phyloP scores from a whole-genome alignment of 2,888 invertebrate genomes.

The Monoplex corrugatus region DNA sequence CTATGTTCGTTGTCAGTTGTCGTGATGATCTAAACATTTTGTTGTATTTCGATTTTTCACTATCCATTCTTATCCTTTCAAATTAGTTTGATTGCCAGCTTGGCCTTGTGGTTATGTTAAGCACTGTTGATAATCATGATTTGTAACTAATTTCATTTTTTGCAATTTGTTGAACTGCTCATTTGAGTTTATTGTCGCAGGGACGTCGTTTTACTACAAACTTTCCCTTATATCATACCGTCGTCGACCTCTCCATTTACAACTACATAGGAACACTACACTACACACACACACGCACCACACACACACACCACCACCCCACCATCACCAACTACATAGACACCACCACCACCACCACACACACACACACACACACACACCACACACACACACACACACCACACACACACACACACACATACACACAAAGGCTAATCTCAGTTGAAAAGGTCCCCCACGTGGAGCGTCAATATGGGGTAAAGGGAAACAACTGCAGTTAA shows the following conservation, averaged over 20 bases:
- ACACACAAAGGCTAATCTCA: neutral
- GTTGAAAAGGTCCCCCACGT: neutral
- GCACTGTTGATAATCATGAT: too few species aligned
- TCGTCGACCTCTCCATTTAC: too few species aligned
- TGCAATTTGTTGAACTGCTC: too few species aligned
- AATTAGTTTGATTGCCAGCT: neutral
- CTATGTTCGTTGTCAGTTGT: too few species aligned
- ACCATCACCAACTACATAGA: too few species aligned
- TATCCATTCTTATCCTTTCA: too few species aligned
- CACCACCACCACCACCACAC: neutral
- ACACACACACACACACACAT: neutral
- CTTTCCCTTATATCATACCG: too few species aligned
- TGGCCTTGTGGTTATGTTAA: too few species aligned
- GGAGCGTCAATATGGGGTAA: neutral
- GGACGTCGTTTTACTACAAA: too few species aligned
- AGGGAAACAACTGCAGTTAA: conserved; percentile 41
- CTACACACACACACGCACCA: neutral
- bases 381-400: conserved; percentile 1
- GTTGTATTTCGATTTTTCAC: too few species aligned
- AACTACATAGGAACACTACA: neutral
- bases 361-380: neutral
- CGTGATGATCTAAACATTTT: too few species aligned
- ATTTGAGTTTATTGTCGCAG: neutral
- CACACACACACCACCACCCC: conserved; percentile 18
- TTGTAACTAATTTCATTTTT: too few species aligned